These are phyloP conservation scores for Phalera bucephala DNA, from an alignment of 2,888 invertebrate genomes.

Conservation along the genomic window DNA sequence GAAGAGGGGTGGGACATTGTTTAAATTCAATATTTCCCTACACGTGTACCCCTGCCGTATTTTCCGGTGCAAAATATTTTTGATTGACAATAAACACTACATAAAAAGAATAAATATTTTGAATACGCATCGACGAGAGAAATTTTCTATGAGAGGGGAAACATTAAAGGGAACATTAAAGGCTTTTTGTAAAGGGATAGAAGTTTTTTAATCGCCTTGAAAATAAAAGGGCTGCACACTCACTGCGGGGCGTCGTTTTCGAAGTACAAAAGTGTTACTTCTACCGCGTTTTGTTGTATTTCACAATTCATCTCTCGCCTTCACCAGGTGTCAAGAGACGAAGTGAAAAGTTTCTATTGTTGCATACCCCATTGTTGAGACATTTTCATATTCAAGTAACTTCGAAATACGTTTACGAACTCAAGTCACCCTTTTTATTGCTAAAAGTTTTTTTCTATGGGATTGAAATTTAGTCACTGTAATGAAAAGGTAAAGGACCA, in stretches of 20 bases:
- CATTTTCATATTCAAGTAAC: constrained; percentile 48
- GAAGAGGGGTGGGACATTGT: constrained; percentile 27
- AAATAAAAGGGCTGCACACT: constrained; percentile 46
- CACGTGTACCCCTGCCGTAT: constrained; percentile 28
- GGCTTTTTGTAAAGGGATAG: constrained; percentile 41
- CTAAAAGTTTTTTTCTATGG: constrained; percentile 30
- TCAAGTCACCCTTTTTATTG: constrained; percentile 26
- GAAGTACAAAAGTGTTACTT: constrained; percentile 43
- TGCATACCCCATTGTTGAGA: constrained; percentile 45
- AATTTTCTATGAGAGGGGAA: constrained; percentile 17
- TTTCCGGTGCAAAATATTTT: constrained; percentile 35
- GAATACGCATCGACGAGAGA: constrained; percentile 33
- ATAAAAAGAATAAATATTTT: constrained; percentile 33
- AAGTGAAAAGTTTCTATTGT: constrained; percentile 64
- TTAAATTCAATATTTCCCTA: constrained; percentile 33
- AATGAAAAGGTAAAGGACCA: constrained; percentile 75
- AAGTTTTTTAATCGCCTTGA: constrained; percentile 63
- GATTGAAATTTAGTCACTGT: constrained; percentile 54
- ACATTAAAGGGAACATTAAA: constrained; percentile 39
- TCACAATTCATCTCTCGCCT: constrained; percentile 57
- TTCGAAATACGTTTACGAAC: constrained; percentile 26
- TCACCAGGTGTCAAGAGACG: constrained; percentile 58
- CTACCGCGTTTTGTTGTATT: constrained; percentile 32
- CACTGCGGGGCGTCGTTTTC: constrained; percentile 31
- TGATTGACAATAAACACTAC: constrained; percentile 47